phyloP scores from a whole-genome alignment of 1,140 invertebrate species.

The Micrasema longulum region DNA sequence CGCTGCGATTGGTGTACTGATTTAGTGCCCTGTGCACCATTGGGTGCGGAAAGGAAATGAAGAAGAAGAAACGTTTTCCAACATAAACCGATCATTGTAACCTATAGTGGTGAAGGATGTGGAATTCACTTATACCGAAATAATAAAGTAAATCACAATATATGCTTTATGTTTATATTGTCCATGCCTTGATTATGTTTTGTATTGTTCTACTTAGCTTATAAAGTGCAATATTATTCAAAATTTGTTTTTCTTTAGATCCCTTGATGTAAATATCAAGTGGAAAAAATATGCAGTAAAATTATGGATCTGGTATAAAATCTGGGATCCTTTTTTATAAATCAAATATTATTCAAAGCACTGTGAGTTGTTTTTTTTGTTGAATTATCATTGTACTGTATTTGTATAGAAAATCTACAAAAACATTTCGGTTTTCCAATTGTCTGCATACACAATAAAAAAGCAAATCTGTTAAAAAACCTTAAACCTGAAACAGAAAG shows the following conservation, averaged over 20 bases:
- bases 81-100: no score
- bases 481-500: background rate
- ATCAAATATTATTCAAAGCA: background rate
- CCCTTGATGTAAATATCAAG: background rate
- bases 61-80: no score
- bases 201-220: background rate
- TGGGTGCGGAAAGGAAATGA: no score
- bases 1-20: no score
- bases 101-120: no score
- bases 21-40: no score
- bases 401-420: conserved; percentile 5
- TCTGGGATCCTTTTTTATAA: background rate
- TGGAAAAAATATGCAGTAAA: background rate
- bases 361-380: conserved; percentile 9
- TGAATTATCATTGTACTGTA: background rate
- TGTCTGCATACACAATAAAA: conserved; percentile 1
- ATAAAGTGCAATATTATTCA: background rate
- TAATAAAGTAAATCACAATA: no score
- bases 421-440: no score
- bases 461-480: background rate
- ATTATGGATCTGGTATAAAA: background rate
- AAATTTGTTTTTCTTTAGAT: background rate
- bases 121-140: no score
- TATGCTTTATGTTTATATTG: no score
- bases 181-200: no score